Evolutionary conservation across 53 echinoderm and acorn worm genomes (phyloP), one percentile per base, ranked within the genome.

Genomic region (Patiria pectinifera): DNA sequence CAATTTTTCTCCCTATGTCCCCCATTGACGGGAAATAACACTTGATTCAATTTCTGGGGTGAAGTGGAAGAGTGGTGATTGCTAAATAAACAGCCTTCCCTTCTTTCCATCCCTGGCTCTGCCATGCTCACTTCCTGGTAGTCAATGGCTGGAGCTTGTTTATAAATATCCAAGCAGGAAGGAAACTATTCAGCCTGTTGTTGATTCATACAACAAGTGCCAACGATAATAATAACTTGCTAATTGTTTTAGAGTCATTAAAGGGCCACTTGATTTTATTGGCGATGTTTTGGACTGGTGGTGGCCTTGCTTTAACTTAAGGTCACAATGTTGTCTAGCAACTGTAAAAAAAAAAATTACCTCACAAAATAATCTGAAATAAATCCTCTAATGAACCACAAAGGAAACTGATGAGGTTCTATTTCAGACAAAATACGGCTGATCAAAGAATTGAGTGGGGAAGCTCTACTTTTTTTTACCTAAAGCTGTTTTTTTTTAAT

Each of bases 41-140:
- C n/a, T 22, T 90, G 81, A 90, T 90, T 90, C 66, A 81, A 81
- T 90, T 90, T 80, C 80, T 90, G 90, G 90, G 25, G 77, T 90
- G 90, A 90, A 69, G 90, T 90, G 90, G 90, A 90, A 90, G 53
- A 63, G 69, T 19, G 69, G 25, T 81, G 80, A 90, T 90, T 90
- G 90, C 8, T 80, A 23, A 81, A 81, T 70, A 81, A 90, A 90
- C 81, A 90, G 48, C 11, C 45, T 63, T 89, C 47, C 78, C 79
- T 58, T 25, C 24, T 66, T 66, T 9, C 4, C 74, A 21, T 16
- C 22, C 24, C 22, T 74, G 18, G 4, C 8, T 23, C 74, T 21
- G 10, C 23, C 19, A 60, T 35, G 80, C 80, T 45, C 80, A 90
- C 90, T 81, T 90, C 90, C 90, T 90, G 90, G 25, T 19, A 11